These are phyloP conservation scores for Calyptomena viridis DNA, from an alignment of 2,113 vertebrate genomes.

Conservation along the genomic window DNA sequence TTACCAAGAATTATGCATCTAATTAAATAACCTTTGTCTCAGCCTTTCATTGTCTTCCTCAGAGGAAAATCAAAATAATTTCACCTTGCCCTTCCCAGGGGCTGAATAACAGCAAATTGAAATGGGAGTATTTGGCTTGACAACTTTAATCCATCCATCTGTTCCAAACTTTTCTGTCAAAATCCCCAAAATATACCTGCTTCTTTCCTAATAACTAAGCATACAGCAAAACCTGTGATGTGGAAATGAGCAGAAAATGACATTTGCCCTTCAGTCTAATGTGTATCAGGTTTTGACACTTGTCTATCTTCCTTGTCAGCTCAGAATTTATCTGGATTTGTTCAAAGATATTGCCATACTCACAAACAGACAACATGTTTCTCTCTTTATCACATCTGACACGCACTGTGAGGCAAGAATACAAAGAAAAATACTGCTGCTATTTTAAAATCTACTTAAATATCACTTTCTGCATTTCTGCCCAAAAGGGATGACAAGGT, in stretches of 20 bases:
- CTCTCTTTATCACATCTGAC: slow-evolving; percentile 27
- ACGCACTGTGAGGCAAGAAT: not conserved
- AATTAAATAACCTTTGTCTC: slow-evolving; percentile 5
- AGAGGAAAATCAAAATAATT: not conserved
- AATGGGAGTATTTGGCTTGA: not conserved
- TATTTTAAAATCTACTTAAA: slow-evolving; percentile 44
- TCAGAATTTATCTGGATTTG: slow-evolving; percentile 15
- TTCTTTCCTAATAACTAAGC: not conserved
- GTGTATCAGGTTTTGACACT: slow-evolving; percentile 35
- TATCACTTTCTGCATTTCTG: not conserved
- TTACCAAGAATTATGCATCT: not conserved
- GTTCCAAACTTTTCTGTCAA: slow-evolving; percentile 24
- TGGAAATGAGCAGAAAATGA: slow-evolving; percentile 37
- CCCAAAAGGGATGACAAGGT: not conserved
- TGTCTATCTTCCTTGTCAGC: slow-evolving; percentile 41
- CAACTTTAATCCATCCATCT: slow-evolving; percentile 14
- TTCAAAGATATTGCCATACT: not conserved
- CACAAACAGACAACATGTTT: not conserved
- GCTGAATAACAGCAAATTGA: not conserved
- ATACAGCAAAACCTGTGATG: not conserved
- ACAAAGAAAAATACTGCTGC: not conserved
- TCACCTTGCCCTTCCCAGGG: not conserved
- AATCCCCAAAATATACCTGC: not conserved
- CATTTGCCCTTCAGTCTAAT: slow-evolving; percentile 13
- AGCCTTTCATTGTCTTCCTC: not conserved